Conservation (phyloP, 2,113 vertebrate species). For the Nibea albiflora region DNA sequence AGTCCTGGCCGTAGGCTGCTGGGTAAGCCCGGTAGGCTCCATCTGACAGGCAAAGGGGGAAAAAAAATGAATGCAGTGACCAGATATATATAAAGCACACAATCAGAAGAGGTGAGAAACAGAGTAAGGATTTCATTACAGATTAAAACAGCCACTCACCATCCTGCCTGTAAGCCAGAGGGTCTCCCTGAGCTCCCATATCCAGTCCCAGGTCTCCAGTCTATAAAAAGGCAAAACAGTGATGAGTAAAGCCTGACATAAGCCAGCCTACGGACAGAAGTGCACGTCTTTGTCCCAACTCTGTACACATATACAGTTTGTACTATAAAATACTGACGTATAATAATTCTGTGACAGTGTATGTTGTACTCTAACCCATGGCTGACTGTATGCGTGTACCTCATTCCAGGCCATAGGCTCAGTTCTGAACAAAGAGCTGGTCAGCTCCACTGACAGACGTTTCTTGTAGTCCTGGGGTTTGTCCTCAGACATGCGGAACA, state of each 20-base stretch:
- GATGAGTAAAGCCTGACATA: background rate
- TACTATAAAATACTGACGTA: background rate
- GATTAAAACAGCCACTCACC: constrained; percentile 81
- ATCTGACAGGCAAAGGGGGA: constrained; percentile 79
- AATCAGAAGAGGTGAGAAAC: background rate
- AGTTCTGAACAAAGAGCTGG: constrained; percentile 97
- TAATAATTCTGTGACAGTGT: background rate
- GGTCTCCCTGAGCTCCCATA: constrained; percentile 94
- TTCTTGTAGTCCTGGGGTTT: constrained; percentile 99
- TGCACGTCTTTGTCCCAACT: background rate
- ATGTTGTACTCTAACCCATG: background rate
- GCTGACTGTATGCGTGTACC: constrained; percentile 74
- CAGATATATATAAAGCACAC: too few species aligned
- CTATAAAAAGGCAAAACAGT: constrained; percentile 72
- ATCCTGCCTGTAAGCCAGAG: constrained; percentile 95
- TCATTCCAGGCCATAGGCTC: constrained; percentile 99
- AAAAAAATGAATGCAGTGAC: background rate
- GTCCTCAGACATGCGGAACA: constrained; percentile 99
- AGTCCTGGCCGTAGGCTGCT: constrained; percentile 93
- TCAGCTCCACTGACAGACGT: constrained; percentile 95
- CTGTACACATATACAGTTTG: background rate
- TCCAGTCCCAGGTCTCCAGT: constrained; percentile 96
- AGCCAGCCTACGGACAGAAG: background rate
- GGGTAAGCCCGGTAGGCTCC: constrained; percentile 95
- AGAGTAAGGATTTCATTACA: background rate